Evolutionary conservation across 2,113 vertebrate species (phyloP).

Genomic region (Nesoenas mayeri): DNA sequence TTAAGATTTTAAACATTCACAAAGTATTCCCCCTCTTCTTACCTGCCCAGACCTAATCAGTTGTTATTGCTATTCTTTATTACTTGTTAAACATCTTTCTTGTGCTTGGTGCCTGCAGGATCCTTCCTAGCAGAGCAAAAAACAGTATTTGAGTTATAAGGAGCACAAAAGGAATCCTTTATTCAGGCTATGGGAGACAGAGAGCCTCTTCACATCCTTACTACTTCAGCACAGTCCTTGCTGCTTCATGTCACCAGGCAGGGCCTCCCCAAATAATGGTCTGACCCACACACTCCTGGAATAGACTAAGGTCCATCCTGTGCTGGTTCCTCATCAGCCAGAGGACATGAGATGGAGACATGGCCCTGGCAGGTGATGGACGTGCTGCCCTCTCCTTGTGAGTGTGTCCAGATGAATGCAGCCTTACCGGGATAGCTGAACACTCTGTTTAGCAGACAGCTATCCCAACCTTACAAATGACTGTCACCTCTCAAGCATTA

Average conservation of each 20-base stretch:
- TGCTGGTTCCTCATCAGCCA: not conserved
- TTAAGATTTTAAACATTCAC: slow-evolving; percentile 42
- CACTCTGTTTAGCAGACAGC: not conserved
- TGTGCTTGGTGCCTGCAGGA: not conserved
- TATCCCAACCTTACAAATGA: not conserved
- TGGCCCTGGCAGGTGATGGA: not conserved
- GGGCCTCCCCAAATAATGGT: not conserved
- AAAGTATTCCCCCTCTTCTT: slow-evolving; percentile 33
- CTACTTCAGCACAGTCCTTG: not conserved
- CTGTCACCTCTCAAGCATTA: not conserved
- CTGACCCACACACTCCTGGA: fast-evolving
- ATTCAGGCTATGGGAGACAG: not conserved
- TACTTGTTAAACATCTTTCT: slow-evolving; percentile 1
- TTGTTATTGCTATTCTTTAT: slow-evolving; percentile 51
- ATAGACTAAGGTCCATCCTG: fast-evolving
- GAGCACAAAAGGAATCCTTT: not conserved
- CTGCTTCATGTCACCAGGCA: not conserved
- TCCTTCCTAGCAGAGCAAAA: not conserved
- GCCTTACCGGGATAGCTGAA: not conserved
- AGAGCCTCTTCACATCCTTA: not conserved
- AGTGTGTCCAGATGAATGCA: not conserved
- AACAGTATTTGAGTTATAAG: not conserved
- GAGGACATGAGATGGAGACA: no score
- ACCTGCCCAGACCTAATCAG: slow-evolving; percentile 45
- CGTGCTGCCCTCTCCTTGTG: fast-evolving